Conservation (phyloP, 2,113 vertebrate species). For the Burhinus oedicnemus region DNA sequence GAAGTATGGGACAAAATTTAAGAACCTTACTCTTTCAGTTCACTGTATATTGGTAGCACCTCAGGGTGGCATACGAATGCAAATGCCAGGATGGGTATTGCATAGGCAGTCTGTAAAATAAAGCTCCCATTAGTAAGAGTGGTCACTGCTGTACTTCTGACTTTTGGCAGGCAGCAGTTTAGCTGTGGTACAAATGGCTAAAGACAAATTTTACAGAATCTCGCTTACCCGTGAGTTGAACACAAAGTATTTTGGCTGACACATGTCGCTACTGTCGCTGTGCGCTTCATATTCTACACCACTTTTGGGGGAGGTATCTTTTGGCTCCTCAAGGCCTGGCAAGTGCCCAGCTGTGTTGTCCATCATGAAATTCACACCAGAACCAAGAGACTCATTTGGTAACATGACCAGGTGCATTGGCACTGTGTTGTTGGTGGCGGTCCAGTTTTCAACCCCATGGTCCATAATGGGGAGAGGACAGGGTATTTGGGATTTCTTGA, state of each 20-base stretch:
- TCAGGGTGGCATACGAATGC: constrained; percentile 98
- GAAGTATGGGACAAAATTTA: constrained; percentile 43
- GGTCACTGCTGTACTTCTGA: background rate
- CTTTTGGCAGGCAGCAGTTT: background rate
- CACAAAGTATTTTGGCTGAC: constrained; percentile 92
- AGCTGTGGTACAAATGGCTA: background rate
- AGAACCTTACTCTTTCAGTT: constrained; percentile 92
- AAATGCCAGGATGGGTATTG: constrained; percentile 96
- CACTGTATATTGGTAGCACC: constrained; percentile 97
- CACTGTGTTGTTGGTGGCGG: constrained; percentile 76
- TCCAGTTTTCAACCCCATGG: constrained; percentile 78
- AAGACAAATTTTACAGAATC: background rate
- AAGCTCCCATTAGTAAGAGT: constrained; percentile 46
- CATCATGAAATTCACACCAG: constrained; percentile 79
- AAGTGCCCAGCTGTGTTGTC: constrained; percentile 79
- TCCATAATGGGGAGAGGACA: constrained; percentile 87
- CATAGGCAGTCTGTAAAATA: constrained; percentile 91
- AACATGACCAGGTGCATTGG: constrained; percentile 63
- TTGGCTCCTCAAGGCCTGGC: constrained; percentile 59
- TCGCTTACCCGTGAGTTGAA: constrained; percentile 93
- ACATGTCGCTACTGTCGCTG: constrained; percentile 80
- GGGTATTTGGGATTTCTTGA: constrained; percentile 93
- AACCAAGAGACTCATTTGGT: constrained; percentile 72
- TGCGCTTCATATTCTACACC: constrained; percentile 79
- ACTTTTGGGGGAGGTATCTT: constrained; percentile 46